These are phyloP conservation scores for Morelia viridis DNA, from an alignment of 2,797 vertebrate genomes.

Conservation along the genomic window DNA sequence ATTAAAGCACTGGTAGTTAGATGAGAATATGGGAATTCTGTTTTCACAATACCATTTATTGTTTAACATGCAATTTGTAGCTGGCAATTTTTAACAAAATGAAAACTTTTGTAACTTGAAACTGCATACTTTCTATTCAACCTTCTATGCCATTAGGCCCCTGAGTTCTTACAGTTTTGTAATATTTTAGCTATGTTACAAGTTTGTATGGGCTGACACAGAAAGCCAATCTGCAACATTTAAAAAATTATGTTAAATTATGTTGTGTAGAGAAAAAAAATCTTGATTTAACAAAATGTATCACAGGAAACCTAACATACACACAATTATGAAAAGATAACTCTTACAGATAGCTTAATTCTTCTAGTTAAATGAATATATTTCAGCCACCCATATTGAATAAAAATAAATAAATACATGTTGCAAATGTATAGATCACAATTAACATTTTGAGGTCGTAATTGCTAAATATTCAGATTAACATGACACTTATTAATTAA, in stretches of 20 bases:
- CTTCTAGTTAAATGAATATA: not conserved
- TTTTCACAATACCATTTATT: not conserved
- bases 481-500: not conserved
- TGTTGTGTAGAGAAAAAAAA: slow-evolving; percentile 2
- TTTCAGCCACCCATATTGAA: not conserved
- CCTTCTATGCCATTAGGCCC: not conserved
- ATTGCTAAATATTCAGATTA: not conserved
- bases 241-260: not conserved
- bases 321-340: not conserved
- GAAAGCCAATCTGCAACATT: not conserved
- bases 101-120: not conserved
- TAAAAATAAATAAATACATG: not conserved
- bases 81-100: not conserved
- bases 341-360: not conserved
- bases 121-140: not conserved
- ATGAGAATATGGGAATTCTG: not conserved
- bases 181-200: not conserved
- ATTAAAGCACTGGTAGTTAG: not conserved
- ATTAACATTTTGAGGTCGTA: not conserved
- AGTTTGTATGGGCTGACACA: not conserved
- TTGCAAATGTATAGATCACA: not conserved
- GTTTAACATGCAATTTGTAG: not conserved
- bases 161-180: not conserved
- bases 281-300: not conserved
- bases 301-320: not conserved